Base-by-base conservation (phyloP, 2,888 invertebrate genomes). In the Hypsopygia costalis region DNA sequence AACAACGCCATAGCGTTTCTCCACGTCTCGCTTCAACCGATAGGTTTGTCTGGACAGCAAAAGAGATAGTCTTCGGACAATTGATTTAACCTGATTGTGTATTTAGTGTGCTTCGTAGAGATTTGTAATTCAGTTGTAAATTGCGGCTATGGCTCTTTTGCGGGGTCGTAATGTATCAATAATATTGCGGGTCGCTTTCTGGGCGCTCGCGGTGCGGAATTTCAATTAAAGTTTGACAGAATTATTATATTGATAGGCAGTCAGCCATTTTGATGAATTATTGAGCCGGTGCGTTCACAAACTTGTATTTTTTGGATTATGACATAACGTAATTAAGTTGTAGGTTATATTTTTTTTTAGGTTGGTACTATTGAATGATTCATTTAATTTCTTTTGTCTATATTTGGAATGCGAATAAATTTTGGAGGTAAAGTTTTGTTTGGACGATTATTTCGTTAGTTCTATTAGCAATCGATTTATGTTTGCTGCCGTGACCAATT, bases 51-150 rank as follows among this genome's bases (percentile, higher is more conserved):
- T 0, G 0, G 1, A 4, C 49, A 4, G 3, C 6, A 54, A 82
- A 27, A 46, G 67, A 51, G 78, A 79, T 29, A 34, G 66, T 38
- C 33, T 38, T 56, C 62, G 22, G 47, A 64, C 79, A 76, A 81
- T 85, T 83, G 83, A 83, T 85, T 82, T 81, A 81, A 74, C 76
- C 69, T 64, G 77, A 74, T 80, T 85, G 86, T 86, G 81, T 87
- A 71, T 81, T 86, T 85, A 83, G 81, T 72, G 74, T 70, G 79
- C 68, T 62, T 59, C 71, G 76, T 72, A 69, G 70, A 77, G 83
- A 85, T 87, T 87, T 86, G 86, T 86, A 83, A 86, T 85, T 81
- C 86, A 78, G 81, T 81, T 86, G 86, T 85, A 83, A 87, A 87
- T 86, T 79, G 79, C 66, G 44, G 69, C 59, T 75, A 81, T 73